These are phyloP conservation scores for Xylocopa sonorina DNA, from an alignment of 1,140 invertebrate genomes.

Conservation along the genomic window DNA sequence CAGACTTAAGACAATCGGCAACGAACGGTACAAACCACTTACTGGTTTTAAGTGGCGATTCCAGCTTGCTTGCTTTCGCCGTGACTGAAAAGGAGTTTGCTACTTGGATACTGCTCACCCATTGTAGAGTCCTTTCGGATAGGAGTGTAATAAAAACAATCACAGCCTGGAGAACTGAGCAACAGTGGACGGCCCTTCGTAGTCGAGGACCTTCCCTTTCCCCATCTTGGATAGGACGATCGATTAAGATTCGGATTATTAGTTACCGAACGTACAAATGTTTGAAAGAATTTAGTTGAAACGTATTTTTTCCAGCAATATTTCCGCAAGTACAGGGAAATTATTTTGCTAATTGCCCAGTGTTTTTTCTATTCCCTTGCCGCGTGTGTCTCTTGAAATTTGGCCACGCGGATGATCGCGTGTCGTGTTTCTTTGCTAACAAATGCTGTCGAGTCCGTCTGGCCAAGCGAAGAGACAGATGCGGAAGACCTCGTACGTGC, in stretches of 20 bases:
- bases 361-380: neutral
- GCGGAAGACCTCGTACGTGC: constrained; percentile 53
- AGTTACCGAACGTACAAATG: no score
- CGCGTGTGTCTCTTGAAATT: constrained; percentile 24
- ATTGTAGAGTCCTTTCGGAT: constrained; percentile 23
- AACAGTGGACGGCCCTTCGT: constrained; percentile 26
- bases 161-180: neutral
- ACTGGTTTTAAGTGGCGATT: constrained; percentile 63
- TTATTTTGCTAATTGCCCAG: no score
- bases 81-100: constrained; percentile 20
- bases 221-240: neutral
- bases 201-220: constrained; percentile 10
- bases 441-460: constrained; percentile 54
- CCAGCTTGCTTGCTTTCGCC: constrained; percentile 40
- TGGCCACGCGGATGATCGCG: constrained; percentile 44
- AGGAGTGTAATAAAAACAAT: constrained; percentile 51
- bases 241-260: no score
- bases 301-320: no score
- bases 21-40: constrained; percentile 66
- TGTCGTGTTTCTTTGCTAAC: constrained; percentile 46
- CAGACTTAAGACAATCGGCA: constrained; percentile 56
- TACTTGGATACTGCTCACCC: constrained; percentile 41
- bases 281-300: no score
- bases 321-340: no score
- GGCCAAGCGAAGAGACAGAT: constrained; percentile 49